These are phyloP conservation scores for Scylla paramamosain DNA, from an alignment of 1,140 invertebrate species.

Conservation along the genomic window DNA sequence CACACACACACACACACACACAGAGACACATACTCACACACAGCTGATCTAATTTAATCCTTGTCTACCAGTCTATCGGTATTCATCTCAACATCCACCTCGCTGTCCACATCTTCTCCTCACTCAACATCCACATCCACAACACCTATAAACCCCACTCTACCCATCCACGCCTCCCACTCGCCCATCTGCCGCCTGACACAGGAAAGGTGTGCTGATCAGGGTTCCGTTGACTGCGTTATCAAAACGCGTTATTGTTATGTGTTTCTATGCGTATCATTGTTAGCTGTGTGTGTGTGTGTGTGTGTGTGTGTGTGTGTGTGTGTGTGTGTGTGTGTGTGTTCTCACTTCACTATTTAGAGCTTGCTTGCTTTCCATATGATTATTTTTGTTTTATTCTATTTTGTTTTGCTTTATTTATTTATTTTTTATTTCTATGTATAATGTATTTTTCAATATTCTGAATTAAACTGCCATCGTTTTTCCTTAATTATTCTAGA, in stretches of 20 bases:
- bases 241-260: not conserved
- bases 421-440: no score
- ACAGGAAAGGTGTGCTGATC: not conserved
- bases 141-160: not conserved
- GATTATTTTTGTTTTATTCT: no score
- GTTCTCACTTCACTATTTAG: not conserved
- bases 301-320: slow-evolving; percentile 29
- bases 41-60: no score
- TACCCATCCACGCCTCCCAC: not conserved
- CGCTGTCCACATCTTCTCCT: not conserved
- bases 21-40: no score
- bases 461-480: no score
- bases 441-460: no score
- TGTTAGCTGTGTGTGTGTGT: not conserved
- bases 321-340: slow-evolving; percentile 29
- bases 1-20: no score
- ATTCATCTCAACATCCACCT: not conserved
- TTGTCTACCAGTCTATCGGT: no score
- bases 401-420: no score
- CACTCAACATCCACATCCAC: not conserved
- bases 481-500: no score
- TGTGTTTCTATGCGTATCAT: not conserved
- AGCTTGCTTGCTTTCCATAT: no score
- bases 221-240: not conserved
- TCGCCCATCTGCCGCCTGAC: not conserved